Evolutionary conservation across 2,888 invertebrate species (phyloP), one percentile per base, ranked within the genome.

Genomic region (Oscheius myriophilus): DNA sequence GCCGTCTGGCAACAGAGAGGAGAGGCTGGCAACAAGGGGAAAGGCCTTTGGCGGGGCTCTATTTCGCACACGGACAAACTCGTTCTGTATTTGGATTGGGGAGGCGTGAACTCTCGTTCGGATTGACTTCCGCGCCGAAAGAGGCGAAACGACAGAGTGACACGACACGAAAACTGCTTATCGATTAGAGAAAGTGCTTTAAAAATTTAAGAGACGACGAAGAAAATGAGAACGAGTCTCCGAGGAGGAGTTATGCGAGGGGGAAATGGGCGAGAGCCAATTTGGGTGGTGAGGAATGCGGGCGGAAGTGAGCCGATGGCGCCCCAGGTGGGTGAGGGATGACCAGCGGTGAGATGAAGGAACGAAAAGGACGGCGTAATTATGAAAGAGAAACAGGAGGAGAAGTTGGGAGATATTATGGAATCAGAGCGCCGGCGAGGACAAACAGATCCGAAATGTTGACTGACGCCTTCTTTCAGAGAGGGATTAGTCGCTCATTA

Each of bases 401-500:
- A 33, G 33, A 33, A 33, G 33, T 33, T 33, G 33, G 33, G 9
- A 33, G 33, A 33, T 33, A 33, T 33, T 33, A 33, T 33, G 33
- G 3, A 33, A 33, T 33, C 33, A 33, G 33, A 11, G n/a, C 18
- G 39, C 57, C 33, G n/a, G 41, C 23, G 43, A 21, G 58, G 58
- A 16, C 11, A 12, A 43, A 21, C 11, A 23, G 43, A 25, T n/a
- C 57, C 57, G 14, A 9, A 51, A 39, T 61, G 61, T 61, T 61
- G 46, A 61, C 61, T 9, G 57, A 54, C 46, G 61, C 49, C 61
- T 18, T 61, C 61, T 61, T 61, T 61, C 61, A 61, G 46, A 49
- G 61, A 25, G 49, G 46, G 61, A 61, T 61, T 61, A 61, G 61
- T 45, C 49, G 61, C 61, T 61, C 61, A 61, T 61, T 61, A 61